Base-by-base conservation (phyloP, 2,888 invertebrate species). In the Scaptomyza reducta region DNA sequence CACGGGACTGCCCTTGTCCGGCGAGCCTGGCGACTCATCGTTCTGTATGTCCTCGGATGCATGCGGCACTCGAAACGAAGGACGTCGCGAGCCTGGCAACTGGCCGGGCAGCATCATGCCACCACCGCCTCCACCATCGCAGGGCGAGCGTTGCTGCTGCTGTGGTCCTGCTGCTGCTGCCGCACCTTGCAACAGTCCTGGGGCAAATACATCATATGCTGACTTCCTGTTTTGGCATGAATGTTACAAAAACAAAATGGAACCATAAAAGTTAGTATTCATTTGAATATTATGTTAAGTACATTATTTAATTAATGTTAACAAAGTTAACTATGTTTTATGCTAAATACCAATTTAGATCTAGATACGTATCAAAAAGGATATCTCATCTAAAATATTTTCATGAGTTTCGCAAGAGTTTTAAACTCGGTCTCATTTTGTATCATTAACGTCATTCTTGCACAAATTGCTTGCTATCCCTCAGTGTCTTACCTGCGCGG, bases 171-270 rank as follows among this genome's bases (percentile, higher is more conserved):
- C 56, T 79, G 89, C 89, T 51, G 89, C 53, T 80, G 75, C 91
- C 85, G 92, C 91, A 47, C 92, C 91, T 35, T 92, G 93, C 47
- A 94, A 91, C 40, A 92, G 88, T 54, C 94, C 94, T 1, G 95
- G 95, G 1, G 95, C 94, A 82, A 96, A 96, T 13, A 97, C 96
- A 88, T 97, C 97, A 85, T 97, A 97, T 14, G 97, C 96, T 41
- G 97, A 97, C 69, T 91, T 91, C 69, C 91, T 91, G 60, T 14
- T 16, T 44, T 6, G n/a, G 6, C 11, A 42, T 16, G 3, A 18
- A 18, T 41, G 18, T 38, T 5, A 31, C 2, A 49, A 6, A 18
- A n/a, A 6, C 3, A 33, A 31, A 33, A 31, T 3, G 22, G 3
- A 11, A 22, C 9, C n/a, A 38, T 14, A 14, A 14, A 38, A 38